Conservation (phyloP, 2,888 invertebrate species). For the Oxystoma pomonae region DNA sequence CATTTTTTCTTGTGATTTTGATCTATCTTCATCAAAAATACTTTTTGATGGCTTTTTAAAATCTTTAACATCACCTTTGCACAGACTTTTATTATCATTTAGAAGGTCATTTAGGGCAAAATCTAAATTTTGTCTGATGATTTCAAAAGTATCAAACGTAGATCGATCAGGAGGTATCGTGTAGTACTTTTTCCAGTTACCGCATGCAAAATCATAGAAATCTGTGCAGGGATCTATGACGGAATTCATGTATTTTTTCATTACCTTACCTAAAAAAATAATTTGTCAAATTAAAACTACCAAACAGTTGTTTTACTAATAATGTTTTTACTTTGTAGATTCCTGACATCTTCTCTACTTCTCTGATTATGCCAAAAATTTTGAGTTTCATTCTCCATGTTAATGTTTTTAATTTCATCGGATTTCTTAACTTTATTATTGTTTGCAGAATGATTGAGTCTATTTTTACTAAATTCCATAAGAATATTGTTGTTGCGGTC, state of each 20-base stretch:
- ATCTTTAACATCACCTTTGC: not conserved
- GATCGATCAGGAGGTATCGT: slow-evolving; percentile 78
- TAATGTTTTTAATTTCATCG: slow-evolving; percentile 3
- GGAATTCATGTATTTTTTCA: slow-evolving; percentile 74
- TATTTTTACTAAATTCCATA: not conserved
- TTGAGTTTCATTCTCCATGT: slow-evolving; percentile 11
- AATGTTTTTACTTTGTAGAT: slow-evolving; percentile 31
- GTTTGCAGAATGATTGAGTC: not conserved
- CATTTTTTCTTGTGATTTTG: slow-evolving; percentile 22
- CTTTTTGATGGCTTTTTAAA: not conserved
- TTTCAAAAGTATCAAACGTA: slow-evolving; percentile 25
- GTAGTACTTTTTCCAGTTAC: slow-evolving; percentile 80
- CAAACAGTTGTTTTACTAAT: not conserved
- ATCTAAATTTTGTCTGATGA: slow-evolving; percentile 68
- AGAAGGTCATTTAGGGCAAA: slow-evolving; percentile 63
- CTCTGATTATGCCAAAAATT: slow-evolving; percentile 23
- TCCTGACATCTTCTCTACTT: slow-evolving; percentile 26
- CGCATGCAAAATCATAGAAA: slow-evolving; percentile 82
- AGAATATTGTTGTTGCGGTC: not conserved
- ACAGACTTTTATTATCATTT: slow-evolving; percentile 36
- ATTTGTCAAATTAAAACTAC: not conserved
- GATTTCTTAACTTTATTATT: not conserved
- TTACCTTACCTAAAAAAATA: slow-evolving; percentile 44
- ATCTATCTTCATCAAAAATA: not conserved
- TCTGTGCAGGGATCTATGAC: slow-evolving; percentile 73